Evolutionary conservation across 2,113 vertebrate species (phyloP).

Genomic region (Pungitius pungitius): DNA sequence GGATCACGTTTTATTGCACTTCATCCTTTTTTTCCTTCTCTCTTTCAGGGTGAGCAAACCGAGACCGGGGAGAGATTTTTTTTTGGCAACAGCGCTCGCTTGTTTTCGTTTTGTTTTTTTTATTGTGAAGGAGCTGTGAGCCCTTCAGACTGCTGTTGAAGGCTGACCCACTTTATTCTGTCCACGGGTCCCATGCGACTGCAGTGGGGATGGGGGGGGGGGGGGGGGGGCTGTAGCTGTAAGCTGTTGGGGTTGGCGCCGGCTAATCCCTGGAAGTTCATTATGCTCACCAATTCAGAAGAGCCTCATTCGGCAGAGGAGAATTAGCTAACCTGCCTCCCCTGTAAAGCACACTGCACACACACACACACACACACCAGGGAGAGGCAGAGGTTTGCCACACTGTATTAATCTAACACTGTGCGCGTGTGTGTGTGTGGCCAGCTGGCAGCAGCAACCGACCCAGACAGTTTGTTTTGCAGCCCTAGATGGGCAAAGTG

Average conservation of each 20-base stretch:
- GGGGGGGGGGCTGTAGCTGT: slow-evolving; percentile 45
- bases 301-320: slow-evolving; percentile 55
- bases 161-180: slow-evolving; percentile 72
- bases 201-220: slow-evolving; percentile 27
- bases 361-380: slow-evolving; percentile 14
- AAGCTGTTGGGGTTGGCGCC: slow-evolving; percentile 58
- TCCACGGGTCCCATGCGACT: slow-evolving; percentile 60
- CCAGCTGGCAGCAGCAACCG: slow-evolving; percentile 60
- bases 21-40: slow-evolving; percentile 52
- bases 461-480: slow-evolving; percentile 69
- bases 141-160: slow-evolving; percentile 47
- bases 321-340: slow-evolving; percentile 70
- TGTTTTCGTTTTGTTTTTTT: slow-evolving; percentile 56
- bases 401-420: slow-evolving; percentile 58
- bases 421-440: slow-evolving; percentile 34
- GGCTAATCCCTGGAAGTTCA: slow-evolving; percentile 74
- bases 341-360: slow-evolving; percentile 32
- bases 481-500: slow-evolving; percentile 70
- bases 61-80: slow-evolving; percentile 51
- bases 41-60: slow-evolving; percentile 54
- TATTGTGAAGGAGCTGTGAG: slow-evolving; percentile 50
- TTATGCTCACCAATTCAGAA: slow-evolving; percentile 68
- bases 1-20: slow-evolving; percentile 67
- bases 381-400: slow-evolving; percentile 49
- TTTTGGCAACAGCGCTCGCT: slow-evolving; percentile 43